Conservation (phyloP, 2,797 vertebrate genomes). For the Yasuhikotakia modesta region DNA sequence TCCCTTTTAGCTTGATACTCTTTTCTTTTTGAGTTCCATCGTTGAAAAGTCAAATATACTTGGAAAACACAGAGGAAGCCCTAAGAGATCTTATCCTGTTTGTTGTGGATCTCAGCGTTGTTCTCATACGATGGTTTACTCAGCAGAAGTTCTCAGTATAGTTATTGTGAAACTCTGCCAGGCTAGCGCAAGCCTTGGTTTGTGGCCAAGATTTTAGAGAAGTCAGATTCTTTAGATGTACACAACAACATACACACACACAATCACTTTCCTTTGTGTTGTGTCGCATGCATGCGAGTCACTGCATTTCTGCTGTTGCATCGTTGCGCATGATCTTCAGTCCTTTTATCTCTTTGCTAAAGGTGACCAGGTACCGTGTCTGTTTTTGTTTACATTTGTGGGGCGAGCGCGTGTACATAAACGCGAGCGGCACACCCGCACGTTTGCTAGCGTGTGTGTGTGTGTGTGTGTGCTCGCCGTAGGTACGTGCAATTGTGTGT, state of each 20-base stretch:
- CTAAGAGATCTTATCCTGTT: background rate
- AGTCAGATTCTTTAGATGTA: conserved; percentile 12
- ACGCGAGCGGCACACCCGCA: background rate
- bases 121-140: conserved; percentile 17
- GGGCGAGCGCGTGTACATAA: background rate
- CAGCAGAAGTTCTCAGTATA: conserved; percentile 24
- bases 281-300: background rate
- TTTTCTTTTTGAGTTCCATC: background rate
- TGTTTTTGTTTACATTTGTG: conserved; percentile 31
- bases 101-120: conserved; percentile 1
- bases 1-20: too few species aligned
- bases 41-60: background rate
- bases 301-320: conserved; percentile 12
- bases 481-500: background rate
- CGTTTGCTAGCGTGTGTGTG: background rate
- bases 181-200: conserved; percentile 19
- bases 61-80: conserved; percentile 53
- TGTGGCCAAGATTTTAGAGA: conserved; percentile 40
- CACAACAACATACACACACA: background rate
- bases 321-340: conserved; percentile 9
- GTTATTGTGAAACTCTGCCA: background rate
- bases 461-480: background rate
- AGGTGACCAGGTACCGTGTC: background rate
- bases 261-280: conserved; percentile 21
- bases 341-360: conserved; percentile 20